These are phyloP conservation scores for Patella depressa DNA, from an alignment of 2,888 invertebrate genomes.

Conservation along the genomic window DNA sequence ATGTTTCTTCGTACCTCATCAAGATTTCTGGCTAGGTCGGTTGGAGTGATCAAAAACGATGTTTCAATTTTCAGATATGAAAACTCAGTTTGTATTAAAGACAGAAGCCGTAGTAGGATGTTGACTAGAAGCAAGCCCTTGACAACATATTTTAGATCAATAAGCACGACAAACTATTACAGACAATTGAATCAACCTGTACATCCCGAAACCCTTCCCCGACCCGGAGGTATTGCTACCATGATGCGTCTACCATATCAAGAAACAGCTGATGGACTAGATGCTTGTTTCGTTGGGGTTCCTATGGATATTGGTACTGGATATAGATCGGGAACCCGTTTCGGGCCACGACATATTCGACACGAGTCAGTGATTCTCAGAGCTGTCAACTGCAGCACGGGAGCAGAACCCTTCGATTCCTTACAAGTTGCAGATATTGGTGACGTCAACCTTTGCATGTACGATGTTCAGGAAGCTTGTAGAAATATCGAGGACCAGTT, in stretches of 20 bases:
- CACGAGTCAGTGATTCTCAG: conserved; percentile 65
- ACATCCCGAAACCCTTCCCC: conserved; percentile 46
- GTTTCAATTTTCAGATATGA: too few species aligned
- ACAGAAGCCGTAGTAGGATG: too few species aligned
- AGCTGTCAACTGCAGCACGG: conserved; percentile 63
- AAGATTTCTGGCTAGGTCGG: too few species aligned
- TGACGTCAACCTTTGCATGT: conserved; percentile 63
- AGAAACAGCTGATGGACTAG: conserved; percentile 49
- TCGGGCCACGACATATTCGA: conserved; percentile 68
- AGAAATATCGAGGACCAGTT: conserved; percentile 58
- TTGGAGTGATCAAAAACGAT: too few species aligned
- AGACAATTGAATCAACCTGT: conserved; percentile 43
- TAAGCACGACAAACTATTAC: too few species aligned
- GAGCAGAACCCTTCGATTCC: conserved; percentile 64
- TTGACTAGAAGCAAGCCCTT: too few species aligned
- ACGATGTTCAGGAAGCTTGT: conserved; percentile 60
- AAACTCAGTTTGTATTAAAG: too few species aligned
- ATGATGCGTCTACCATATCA: conserved; percentile 57
- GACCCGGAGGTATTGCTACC: conserved; percentile 54
- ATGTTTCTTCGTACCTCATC: too few species aligned
- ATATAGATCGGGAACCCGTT: conserved; percentile 64
- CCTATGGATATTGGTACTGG: conserved; percentile 67
- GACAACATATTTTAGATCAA: too few species aligned
- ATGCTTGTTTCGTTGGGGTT: conserved; percentile 67
- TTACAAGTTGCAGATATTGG: conserved; percentile 69